Percentiles rank a stretch among this genome's conserved stretches.
phyloP scores from a whole-genome alignment of 1,140 invertebrate species.

The Rhagoletis pomonella region DNA sequence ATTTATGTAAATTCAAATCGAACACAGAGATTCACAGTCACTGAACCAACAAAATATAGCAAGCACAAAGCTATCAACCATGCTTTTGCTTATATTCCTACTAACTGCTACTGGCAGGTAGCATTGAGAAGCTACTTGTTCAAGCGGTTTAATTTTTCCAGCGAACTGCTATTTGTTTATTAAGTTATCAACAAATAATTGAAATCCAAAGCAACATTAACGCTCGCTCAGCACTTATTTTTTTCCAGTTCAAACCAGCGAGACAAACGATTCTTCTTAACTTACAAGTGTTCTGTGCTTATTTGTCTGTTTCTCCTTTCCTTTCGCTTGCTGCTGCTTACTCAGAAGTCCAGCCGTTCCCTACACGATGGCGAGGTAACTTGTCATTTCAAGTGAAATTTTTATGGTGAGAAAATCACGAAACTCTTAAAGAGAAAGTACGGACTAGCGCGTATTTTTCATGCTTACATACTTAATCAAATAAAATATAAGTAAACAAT shows the following conservation, averaged over 20 bases:
- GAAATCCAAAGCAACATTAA: conserved; percentile 4
- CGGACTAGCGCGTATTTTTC: too few species aligned
- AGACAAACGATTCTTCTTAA: neutral
- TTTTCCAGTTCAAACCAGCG: neutral
- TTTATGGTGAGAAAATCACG: neutral
- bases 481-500: neutral
- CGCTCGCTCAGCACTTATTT: neutral
- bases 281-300: neutral
- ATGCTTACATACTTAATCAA: neutral
- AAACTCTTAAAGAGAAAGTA: neutral
- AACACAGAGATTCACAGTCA: neutral
- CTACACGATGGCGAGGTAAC: neutral
- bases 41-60: neutral
- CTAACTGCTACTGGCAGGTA: neutral
- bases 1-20: too few species aligned
- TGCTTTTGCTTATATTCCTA: neutral
- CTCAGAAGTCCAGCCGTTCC: neutral
- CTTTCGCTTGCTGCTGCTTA: neutral
- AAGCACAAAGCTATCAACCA: neutral
- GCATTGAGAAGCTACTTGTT: neutral
- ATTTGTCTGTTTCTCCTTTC: neutral
- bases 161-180: neutral
- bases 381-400: neutral
- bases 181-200: neutral
- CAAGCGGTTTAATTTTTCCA: neutral